A percentile compares a stretch with the other conserved stretches of the same genome.
These are phyloP conservation scores for Callionymus lyra DNA, from an alignment of 2,113 vertebrate genomes.

Conservation along the genomic window DNA sequence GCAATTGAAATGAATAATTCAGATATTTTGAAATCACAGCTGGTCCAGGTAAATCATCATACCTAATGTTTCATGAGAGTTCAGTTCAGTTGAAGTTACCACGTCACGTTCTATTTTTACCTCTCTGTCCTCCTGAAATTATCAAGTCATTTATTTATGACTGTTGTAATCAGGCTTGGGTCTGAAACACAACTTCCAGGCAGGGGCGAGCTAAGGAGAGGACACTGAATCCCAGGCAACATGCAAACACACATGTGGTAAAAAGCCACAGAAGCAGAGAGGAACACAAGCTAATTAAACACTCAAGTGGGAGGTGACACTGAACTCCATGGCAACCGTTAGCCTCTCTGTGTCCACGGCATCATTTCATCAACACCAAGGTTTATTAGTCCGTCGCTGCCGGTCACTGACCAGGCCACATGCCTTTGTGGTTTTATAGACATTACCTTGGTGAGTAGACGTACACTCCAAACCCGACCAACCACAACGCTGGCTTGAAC, in stretches of 20 bases:
- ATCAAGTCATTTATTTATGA: conserved; percentile 49
- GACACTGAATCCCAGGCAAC: conserved; percentile 19
- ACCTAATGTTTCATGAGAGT: conserved; percentile 15
- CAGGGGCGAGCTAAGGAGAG: conserved; percentile 24
- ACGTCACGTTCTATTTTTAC: conserved; percentile 39
- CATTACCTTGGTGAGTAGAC: no score
- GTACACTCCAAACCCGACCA: conserved; percentile 28
- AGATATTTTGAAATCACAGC: no score
- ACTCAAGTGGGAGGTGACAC: neutral
- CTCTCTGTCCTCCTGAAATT: conserved; percentile 35
- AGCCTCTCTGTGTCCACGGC: conserved; percentile 8
- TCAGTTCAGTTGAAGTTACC: conserved; percentile 6
- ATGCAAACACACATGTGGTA: neutral
- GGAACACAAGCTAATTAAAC: conserved; percentile 7
- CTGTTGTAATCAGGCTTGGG: conserved; percentile 28
- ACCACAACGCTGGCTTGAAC: conserved; percentile 9
- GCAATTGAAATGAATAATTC: no score
- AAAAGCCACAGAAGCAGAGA: conserved; percentile 1
- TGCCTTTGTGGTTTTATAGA: no score
- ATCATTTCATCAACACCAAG: neutral
- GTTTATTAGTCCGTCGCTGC: neutral
- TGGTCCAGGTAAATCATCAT: neutral
- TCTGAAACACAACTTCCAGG: conserved; percentile 23
- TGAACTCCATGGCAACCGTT: conserved; percentile 1
- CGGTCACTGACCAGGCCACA: no score